A percentile compares a stretch with the other conserved stretches of the same genome.
Evolutionary conservation across 2,113 vertebrate genomes (phyloP).

Genomic region (Cyanoramphus novaezelandiae): DNA sequence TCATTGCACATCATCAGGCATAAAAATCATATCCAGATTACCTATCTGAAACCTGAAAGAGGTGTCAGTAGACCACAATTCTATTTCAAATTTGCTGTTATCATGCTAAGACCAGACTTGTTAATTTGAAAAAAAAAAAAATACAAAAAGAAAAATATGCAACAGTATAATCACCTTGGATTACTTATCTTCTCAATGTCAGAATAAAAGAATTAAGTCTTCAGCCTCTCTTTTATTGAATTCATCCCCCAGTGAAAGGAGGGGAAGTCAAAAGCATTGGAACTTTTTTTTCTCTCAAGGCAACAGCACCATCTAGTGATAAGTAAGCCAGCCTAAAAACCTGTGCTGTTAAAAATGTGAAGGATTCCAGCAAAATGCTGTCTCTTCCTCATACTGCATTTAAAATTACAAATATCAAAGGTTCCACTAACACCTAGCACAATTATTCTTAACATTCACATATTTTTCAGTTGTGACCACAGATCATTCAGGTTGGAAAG

Average conservation of each 20-base stretch:
- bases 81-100: not conserved
- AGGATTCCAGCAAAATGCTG: not conserved
- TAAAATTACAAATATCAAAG: not conserved
- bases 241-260: not conserved
- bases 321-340: not conserved
- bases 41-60: not conserved
- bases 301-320: slow-evolving; percentile 69
- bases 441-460: not conserved
- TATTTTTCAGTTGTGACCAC: not conserved
- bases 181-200: not conserved
- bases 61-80: not conserved
- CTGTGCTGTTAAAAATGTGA: not conserved
- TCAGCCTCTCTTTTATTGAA: not conserved
- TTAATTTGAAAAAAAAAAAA: not conserved
- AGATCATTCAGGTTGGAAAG: not conserved
- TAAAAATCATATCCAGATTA: not conserved
- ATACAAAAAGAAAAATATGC: not conserved
- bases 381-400: not conserved
- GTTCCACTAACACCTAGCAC: not conserved
- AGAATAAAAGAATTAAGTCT: not conserved
- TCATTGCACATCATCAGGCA: not conserved
- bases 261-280: not conserved
- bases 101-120: not conserved
- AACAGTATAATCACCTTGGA: not conserved
- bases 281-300: not conserved